Evolutionary conservation across 2,797 vertebrate genomes (phyloP), one percentile per base, ranked within the genome.

Genomic region (Sarcoramphus papa): DNA sequence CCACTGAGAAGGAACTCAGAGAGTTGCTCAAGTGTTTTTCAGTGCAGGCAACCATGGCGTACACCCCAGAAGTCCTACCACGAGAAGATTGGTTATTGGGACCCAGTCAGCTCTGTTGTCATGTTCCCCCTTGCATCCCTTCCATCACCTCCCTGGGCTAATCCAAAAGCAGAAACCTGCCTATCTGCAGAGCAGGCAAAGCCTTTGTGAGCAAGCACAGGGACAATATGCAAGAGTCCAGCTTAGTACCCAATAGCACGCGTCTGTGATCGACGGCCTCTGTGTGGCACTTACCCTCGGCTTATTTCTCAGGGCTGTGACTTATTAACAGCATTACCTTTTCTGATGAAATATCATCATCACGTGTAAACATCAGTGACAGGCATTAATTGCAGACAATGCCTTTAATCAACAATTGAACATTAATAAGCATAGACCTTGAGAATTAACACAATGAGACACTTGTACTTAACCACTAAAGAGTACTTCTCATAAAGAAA

Each of bases 381-480:
- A 97, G 86, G 74, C 95, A 94, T 92, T 95, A 97, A 97, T 96
- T 97, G 94, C 89, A 97, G 94, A 96, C n/a, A 94, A 97, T 96
- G 83, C 48, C 73, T 93, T 93, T 92, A 93, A 98, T 97, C 88
- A 97, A 94, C 80, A 92, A 88, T 50, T 90, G 75, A 93, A 89
- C 91, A 91, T 97, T 97, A 98, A 96, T 97, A 95, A 98, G 97
- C 95, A 90, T 12, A 98, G 96, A 95, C 96, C 95, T 97, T 98
- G 97, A 96, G 87, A 96, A 97, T 97, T 97, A 96, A 97, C 91
- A 95, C 95, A 97, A 93, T 96, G 80, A 97, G 93, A 97, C 95
- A 82, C 94, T 96, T 95, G 91, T 96, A 97, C 95, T 97, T 97
- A 96, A 97, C 95, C 84, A 97, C 94, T 90, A 85, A 97, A 95